phyloP scores from a whole-genome alignment of 1,140 invertebrate genomes.

The Pseudomyrmex dendroicus region DNA sequence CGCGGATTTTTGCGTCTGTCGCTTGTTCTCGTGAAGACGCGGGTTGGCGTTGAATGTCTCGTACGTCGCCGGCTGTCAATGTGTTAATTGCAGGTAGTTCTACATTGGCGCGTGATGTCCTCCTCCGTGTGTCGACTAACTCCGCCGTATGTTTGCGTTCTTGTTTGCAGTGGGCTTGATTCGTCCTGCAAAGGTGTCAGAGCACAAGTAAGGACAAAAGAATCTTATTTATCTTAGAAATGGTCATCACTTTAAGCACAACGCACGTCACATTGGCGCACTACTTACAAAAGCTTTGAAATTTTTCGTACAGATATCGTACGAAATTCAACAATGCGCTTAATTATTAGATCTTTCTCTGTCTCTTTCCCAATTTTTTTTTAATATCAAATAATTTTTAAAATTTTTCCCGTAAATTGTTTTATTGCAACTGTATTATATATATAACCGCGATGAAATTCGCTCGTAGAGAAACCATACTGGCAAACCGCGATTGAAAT shows the following conservation, averaged over 20 bases:
- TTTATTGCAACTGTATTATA: not conserved
- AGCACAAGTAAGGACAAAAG: not conserved
- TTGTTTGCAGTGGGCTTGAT: constrained; percentile 60
- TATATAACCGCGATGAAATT: not conserved
- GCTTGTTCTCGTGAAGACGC: too few species aligned
- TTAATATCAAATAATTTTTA: too few species aligned
- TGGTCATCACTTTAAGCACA: too few species aligned
- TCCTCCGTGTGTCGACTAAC: constrained; percentile 25
- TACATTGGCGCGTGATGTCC: not conserved
- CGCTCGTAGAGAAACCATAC: not conserved
- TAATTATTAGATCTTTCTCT: too few species aligned
- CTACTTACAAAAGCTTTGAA: not conserved
- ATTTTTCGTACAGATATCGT: too few species aligned
- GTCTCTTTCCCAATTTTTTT: too few species aligned
- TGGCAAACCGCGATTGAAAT: constrained; percentile 7
- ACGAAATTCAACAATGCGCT: too few species aligned
- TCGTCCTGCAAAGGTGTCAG: constrained; percentile 64
- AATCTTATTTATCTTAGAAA: not conserved
- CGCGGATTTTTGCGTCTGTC: too few species aligned
- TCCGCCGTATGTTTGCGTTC: constrained; percentile 59
- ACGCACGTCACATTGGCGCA: not conserved
- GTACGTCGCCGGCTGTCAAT: too few species aligned
- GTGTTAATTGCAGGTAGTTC: too few species aligned
- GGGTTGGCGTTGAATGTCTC: too few species aligned
- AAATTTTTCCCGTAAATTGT: too few species aligned